A percentile compares a stretch with the other conserved stretches of the same genome.
Evolutionary conservation across 92 coral and sea anemone genomes (phyloP).

Genomic region (Heteractis magnifica): DNA sequence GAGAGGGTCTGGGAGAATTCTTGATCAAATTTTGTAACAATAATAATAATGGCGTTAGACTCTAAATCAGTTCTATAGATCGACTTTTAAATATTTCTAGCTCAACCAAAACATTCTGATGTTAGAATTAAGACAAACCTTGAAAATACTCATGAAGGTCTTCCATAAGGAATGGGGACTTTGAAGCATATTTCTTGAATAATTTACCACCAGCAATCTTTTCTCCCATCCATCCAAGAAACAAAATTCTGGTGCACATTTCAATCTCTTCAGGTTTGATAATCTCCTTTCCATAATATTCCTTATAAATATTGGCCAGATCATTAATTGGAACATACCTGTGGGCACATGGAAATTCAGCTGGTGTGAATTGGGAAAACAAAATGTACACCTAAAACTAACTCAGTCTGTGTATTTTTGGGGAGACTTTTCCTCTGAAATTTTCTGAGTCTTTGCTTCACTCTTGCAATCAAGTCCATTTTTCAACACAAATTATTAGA

Average conservation of each 20-base stretch:
- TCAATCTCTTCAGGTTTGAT: slow-evolving; percentile 64
- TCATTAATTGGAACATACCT: slow-evolving; percentile 90
- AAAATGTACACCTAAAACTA: no score
- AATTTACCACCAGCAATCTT: slow-evolving; percentile 74
- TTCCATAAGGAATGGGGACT: slow-evolving; percentile 92
- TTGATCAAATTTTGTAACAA: no score
- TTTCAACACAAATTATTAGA: no score
- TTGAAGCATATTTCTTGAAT: slow-evolving; percentile 69
- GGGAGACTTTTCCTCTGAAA: no score
- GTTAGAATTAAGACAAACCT: slow-evolving; percentile 40
- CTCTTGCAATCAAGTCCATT: no score
- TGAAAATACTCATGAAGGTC: slow-evolving; percentile 85
- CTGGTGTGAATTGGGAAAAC: background rate
- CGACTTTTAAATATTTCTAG: background rate
- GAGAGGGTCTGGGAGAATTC: no score
- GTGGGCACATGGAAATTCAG: background rate
- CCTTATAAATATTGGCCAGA: slow-evolving; percentile 79
- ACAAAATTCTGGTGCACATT: slow-evolving; percentile 61
- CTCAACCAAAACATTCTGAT: background rate
- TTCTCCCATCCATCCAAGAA: slow-evolving; percentile 92
- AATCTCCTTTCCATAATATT: slow-evolving; percentile 77
- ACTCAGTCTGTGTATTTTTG: no score
- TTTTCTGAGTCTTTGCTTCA: no score
- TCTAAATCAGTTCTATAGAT: background rate
- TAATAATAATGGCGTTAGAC: no score